Conservation (phyloP, 2,113 vertebrate genomes). For the Thermophis baileyi region DNA sequence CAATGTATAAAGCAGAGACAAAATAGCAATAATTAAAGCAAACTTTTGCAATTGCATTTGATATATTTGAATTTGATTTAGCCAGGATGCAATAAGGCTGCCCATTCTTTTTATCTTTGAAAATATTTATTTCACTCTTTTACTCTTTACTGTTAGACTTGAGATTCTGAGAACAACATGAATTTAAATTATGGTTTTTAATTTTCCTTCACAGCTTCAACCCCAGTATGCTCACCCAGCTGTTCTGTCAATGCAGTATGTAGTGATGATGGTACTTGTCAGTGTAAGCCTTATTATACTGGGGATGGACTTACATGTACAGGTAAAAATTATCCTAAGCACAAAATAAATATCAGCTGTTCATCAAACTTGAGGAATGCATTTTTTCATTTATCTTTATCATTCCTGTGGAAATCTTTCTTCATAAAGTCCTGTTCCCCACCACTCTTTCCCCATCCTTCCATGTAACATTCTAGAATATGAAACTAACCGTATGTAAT, state of each 20-base stretch:
- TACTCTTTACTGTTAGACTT: neutral
- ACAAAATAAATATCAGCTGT: neutral
- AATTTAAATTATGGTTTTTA: neutral
- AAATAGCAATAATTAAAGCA: neutral
- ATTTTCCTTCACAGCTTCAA: conserved; percentile 58
- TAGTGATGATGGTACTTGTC: conserved; percentile 81
- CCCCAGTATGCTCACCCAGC: conserved; percentile 71
- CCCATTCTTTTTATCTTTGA: neutral
- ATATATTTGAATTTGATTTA: neutral
- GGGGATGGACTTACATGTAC: conserved; percentile 87
- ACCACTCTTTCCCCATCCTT: neutral
- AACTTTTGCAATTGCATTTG: neutral
- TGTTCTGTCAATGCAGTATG: conserved; percentile 83
- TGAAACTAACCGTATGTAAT: neutral
- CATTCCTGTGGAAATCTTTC: neutral
- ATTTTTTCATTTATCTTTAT: neutral
- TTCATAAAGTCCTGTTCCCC: neutral
- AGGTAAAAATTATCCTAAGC: conserved; percentile 66
- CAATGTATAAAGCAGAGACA: neutral
- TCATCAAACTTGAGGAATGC: neutral
- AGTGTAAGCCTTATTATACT: conserved; percentile 80
- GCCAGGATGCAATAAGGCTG: neutral
- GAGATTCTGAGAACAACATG: neutral
- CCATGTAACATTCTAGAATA: neutral
- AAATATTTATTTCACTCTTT: neutral